phyloP scores from a whole-genome alignment of 1,140 invertebrate species.

The Apis laboriosa region DNA sequence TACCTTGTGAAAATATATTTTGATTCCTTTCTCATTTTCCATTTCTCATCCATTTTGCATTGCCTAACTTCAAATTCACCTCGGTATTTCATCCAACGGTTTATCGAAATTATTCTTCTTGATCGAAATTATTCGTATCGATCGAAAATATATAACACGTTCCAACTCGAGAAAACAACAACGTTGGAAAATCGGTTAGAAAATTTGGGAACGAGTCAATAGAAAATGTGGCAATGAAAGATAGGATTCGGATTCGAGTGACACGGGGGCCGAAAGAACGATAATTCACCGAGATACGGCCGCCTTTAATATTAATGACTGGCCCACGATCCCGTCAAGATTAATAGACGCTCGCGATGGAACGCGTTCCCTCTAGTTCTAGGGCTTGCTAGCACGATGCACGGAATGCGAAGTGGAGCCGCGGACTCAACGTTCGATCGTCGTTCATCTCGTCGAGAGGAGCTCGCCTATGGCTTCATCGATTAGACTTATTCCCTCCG shows the following conservation, averaged over 20 bases:
- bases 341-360: slow-evolving; percentile 63
- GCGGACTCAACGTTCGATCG: slow-evolving; percentile 27
- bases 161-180: slow-evolving; percentile 3
- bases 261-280: slow-evolving; percentile 56
- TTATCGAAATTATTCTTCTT: too few species aligned
- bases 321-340: slow-evolving; percentile 64
- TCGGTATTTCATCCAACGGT: too few species aligned
- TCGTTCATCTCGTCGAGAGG: slow-evolving; percentile 41
- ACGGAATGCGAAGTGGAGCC: slow-evolving; percentile 59
- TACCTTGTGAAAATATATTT: too few species aligned
- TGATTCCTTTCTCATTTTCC: too few species aligned
- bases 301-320: slow-evolving; percentile 70
- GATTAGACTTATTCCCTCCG: slow-evolving; percentile 33
- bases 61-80: too few species aligned
- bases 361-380: slow-evolving; percentile 42
- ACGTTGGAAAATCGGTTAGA: neutral
- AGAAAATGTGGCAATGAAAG: slow-evolving; percentile 57
- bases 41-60: too few species aligned
- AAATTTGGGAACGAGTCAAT: neutral
- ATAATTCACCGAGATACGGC: slow-evolving; percentile 72
- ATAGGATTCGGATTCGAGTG: slow-evolving; percentile 51
- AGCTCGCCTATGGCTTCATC: slow-evolving; percentile 50
- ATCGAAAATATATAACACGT: too few species aligned
- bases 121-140: too few species aligned
- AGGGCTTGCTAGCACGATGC: slow-evolving; percentile 45